Percentiles rank a stretch among this genome's conserved stretches.
phyloP scores from a whole-genome alignment of 2,888 invertebrate genomes.

The Chesias legatella region DNA sequence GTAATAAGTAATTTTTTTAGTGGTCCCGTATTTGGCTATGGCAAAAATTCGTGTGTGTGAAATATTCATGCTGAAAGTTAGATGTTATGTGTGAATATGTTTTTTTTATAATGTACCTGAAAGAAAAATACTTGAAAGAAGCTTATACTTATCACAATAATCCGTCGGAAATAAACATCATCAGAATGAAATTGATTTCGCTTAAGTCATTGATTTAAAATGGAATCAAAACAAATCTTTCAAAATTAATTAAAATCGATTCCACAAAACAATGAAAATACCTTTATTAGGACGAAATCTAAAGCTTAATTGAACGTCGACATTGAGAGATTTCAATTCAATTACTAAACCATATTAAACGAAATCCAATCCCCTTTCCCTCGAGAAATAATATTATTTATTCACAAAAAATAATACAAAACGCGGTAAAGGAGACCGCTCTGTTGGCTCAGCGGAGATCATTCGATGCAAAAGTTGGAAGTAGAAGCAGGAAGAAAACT shows the following conservation, averaged over 20 bases:
- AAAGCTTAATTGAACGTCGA: conserved; percentile 79
- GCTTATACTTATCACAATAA: too few species aligned
- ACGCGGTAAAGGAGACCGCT: conserved; percentile 69
- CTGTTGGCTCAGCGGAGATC: conserved; percentile 78
- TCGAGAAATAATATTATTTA: conserved; percentile 79
- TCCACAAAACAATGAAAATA: conserved; percentile 68
- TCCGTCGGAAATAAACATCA: too few species aligned
- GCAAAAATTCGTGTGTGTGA: too few species aligned
- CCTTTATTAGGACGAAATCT: conserved; percentile 69
- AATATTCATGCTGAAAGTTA: too few species aligned
- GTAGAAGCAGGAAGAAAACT: conserved; percentile 74
- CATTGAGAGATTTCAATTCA: conserved; percentile 81
- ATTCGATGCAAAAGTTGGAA: conserved; percentile 74
- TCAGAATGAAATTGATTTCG: too few species aligned
- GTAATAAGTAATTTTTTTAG: too few species aligned
- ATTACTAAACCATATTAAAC: conserved; percentile 81
- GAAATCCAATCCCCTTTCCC: conserved; percentile 80
- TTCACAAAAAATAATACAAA: conserved; percentile 80
- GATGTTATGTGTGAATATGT: too few species aligned
- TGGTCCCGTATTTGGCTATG: too few species aligned
- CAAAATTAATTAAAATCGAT: conserved; percentile 58
- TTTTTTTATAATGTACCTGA: too few species aligned
- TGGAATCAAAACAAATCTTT: conserved; percentile 30
- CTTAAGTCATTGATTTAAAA: too few species aligned
- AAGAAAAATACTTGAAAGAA: too few species aligned